Base-by-base conservation (phyloP, 1,140 invertebrate species). In the Sinella curviseta region DNA sequence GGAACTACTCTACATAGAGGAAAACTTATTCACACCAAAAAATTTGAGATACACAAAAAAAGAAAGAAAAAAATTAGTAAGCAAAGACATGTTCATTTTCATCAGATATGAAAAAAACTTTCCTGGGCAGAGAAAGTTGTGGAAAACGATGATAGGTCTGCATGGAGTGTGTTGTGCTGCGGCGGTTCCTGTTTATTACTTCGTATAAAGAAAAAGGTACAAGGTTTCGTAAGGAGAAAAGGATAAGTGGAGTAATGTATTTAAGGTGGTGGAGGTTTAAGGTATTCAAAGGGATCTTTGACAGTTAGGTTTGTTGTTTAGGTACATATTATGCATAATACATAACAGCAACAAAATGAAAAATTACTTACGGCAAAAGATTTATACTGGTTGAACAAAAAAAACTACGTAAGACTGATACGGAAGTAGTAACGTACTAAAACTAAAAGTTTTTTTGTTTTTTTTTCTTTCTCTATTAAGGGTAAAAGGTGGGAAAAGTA, bases 301-400 rank as follows among this genome's bases (percentile, higher is more conserved):
- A n/a, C n/a, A n/a, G n/a, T n/a, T n/a, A n/a, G n/a, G n/a, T n/a
- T n/a, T n/a, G n/a, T n/a, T n/a, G n/a, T n/a, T n/a, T n/a, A n/a
- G n/a, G n/a, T n/a, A n/a, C n/a, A n/a, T n/a, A n/a, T 48, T 48
- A 48, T 8, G 39, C 20, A 48, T 48, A 12, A 48, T 48, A 48
- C 39, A 48, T 48, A 60, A 26, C 8, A 60, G 24, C 57, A 60
- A 60, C 12, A 60, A 60, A 60, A 60, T 60, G 57, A 60, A 60
- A 60, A 17, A 60, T 26, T 60, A 60, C 57, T 60, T 48, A 20
- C 39, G 20, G 20, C 14, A 60, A 60, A 60, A 60, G 57, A 60
- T 60, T 60, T 12, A 17, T 60, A 60, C 24, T 60, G 57, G 4
- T 60, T 60, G 57, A 60, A 60, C 57, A 60, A 60, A 60, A 60